Base-by-base conservation (phyloP, 2,888 invertebrate genomes). In the Tipula confusa region DNA sequence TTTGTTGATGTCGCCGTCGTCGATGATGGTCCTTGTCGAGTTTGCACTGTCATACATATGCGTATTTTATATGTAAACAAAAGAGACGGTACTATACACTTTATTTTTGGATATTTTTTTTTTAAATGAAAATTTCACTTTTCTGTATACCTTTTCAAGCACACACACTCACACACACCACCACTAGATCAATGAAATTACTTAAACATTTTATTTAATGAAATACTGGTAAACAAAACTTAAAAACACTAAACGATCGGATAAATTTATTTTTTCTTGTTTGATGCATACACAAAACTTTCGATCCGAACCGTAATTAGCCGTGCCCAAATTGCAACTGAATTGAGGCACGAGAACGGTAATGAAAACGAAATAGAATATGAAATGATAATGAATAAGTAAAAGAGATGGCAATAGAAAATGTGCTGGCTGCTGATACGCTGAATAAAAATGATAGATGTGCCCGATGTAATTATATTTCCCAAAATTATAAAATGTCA, bases 271-370 rank as follows among this genome's bases (percentile, higher is more conserved):
- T 64, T 9, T 38, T 64, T 33, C 33, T 33, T 6, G 33, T 33
- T 33, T 33, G n/a, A 43, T 15, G 24, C 9, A 24, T 24, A 11
- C 2, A 24, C 64, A 2, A 64, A 24, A 24, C 24, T 7, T 36
- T 1, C 15, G 11, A 24, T 24, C n/a, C 64, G 24, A 24, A 9
- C 64, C 64, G 64, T 64, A 43, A 43, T 43, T 43, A 64, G 64
- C 64, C 64, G 64, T 64, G 64, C 64, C 64, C 64, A 64, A 64
- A 64, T 64, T 64, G 64, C 18, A 64, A 64, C 64, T 64, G 64
- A 18, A 24, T 13, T n/a, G 38, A 24, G 64, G 24, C 36, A n/a
- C 18, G 2, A 64, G 1, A 24, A n/a, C n/a, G n/a, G n/a, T n/a
- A 1, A 43, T 0, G 24, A 64, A 64, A 24, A 64, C 24, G 64